phyloP scores from a whole-genome alignment of 2,888 invertebrate genomes.

The Amphiduros pacificus region DNA sequence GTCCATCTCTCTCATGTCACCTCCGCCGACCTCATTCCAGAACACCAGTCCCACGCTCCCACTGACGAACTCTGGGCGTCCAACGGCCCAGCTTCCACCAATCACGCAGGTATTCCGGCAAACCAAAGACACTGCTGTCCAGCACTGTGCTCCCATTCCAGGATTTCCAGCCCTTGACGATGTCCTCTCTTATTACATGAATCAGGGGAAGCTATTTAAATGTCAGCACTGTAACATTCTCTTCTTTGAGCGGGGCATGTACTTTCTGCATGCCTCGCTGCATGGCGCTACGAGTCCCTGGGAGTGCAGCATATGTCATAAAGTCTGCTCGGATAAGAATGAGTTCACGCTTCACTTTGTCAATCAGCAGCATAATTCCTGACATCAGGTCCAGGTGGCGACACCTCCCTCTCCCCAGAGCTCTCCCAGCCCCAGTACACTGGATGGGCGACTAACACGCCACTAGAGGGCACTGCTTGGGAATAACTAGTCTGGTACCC shows the following conservation, averaged over 20 bases:
- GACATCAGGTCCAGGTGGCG: too few relatives aligned
- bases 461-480: too few relatives aligned
- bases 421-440: too few relatives aligned
- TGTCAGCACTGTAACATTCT: conserved; percentile 46
- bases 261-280: conserved; percentile 46
- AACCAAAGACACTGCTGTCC: conserved; percentile 37
- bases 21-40: conserved; percentile 5
- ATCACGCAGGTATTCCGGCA: conserved; percentile 29
- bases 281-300: conserved; percentile 44
- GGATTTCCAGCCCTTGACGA: conserved; percentile 42
- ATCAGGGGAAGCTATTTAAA: conserved; percentile 44
- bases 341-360: conserved; percentile 50
- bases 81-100: conserved; percentile 35
- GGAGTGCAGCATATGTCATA: conserved; percentile 48
- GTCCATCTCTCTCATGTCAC: conserved; percentile 10
- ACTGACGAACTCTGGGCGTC: conserved; percentile 3
- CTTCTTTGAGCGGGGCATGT: conserved; percentile 49
- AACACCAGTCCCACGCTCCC: neutral
- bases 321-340: conserved; percentile 44
- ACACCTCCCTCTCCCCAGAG: too few relatives aligned
- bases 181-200: conserved; percentile 41
- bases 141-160: conserved; percentile 36
- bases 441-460: too few relatives aligned
- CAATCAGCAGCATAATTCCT: conserved; percentile 47
- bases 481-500: too few relatives aligned